Evolutionary conservation across 2,113 vertebrate genomes (phyloP).

Genomic region (Taurulus bubalis): DNA sequence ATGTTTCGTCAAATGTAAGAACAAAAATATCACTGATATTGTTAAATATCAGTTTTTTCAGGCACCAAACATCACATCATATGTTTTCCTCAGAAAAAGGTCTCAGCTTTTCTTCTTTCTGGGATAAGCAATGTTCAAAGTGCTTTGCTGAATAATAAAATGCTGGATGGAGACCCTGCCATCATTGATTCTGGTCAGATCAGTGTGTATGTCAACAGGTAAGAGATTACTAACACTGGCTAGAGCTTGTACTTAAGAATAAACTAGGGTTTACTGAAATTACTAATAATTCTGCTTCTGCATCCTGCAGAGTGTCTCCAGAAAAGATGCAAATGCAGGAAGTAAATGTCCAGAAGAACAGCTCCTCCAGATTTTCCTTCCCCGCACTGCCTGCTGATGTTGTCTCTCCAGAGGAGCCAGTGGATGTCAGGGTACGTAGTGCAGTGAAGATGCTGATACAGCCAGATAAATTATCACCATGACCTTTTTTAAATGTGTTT

Average conservation of each 20-base stretch:
- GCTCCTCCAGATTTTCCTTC: constrained; percentile 87
- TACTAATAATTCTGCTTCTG: background rate
- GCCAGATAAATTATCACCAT: background rate
- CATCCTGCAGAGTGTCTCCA: constrained; percentile 72
- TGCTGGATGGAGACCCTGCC: constrained; percentile 80
- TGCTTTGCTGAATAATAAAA: constrained; percentile 86
- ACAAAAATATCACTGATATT: constrained; percentile 31
- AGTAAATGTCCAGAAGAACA: constrained; percentile 74
- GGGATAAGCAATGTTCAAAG: constrained; percentile 88
- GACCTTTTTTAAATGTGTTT: background rate
- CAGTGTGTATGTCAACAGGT: constrained; percentile 92
- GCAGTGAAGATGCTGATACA: background rate
- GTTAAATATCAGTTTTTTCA: background rate
- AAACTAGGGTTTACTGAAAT: background rate
- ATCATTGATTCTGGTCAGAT: constrained; percentile 84
- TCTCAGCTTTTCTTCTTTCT: constrained; percentile 81
- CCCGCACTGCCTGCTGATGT: constrained; percentile 81
- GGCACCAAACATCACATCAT: background rate
- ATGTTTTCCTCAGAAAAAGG: constrained; percentile 69
- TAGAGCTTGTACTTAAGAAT: background rate
- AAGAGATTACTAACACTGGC: constrained; percentile 36
- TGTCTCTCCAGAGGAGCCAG: constrained; percentile 78
- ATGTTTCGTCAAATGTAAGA: constrained; percentile 79
- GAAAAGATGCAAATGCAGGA: constrained; percentile 72
- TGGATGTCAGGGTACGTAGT: constrained; percentile 88